Base-by-base conservation (phyloP, 2,797 vertebrate species). In the Parauchenoglanis punctatus region DNA sequence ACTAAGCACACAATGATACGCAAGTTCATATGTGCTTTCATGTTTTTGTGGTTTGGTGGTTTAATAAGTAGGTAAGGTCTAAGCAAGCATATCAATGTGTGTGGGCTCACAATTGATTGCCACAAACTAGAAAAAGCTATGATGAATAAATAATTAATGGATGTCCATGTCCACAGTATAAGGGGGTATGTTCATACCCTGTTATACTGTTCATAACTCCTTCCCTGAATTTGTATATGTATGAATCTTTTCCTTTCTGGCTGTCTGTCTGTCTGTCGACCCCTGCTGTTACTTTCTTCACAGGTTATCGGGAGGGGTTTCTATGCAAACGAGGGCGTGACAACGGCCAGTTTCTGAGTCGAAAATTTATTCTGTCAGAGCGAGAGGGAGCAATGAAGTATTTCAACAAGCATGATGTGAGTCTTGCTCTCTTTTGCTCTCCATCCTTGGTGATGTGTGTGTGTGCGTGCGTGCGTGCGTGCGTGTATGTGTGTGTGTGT, bases 301-400 rank as follows among this genome's bases (percentile, higher is more conserved):
- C 93, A 99, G 98, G 98, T 18, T 99, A 99, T 95, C 94, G 98
- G 88, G 98, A 99, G 95, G 98, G 98, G 84, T 96, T 98, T 88
- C 97, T 99, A 92, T 99, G 98, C 97, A 99, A 99, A 95, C 96
- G 98, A 35, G 98, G 98, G 81, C 93, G 98, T 0, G 98, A 99
- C 96, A 99, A 99, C 0, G 97, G 98, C 70, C 98, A 99, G 70
- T 99, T 99, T 92, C 87, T 99, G 20, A 99, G 97, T 94, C 94
- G 98, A 90, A 99, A 98, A 93, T 99, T 99, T 0, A 97, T 99
- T 86, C 94, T 99, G 59, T 97, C 98, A 0, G 98, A 99, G 91
- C 94, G 98, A 54, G 98, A 99, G 93, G 98, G 98, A 0, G 97
- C 96, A 0, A 95, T 99, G 84, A 99, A 99, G 90, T 99, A 99